Conservation (phyloP, 2,888 invertebrate genomes). For the Lissonota sp. region DNA sequence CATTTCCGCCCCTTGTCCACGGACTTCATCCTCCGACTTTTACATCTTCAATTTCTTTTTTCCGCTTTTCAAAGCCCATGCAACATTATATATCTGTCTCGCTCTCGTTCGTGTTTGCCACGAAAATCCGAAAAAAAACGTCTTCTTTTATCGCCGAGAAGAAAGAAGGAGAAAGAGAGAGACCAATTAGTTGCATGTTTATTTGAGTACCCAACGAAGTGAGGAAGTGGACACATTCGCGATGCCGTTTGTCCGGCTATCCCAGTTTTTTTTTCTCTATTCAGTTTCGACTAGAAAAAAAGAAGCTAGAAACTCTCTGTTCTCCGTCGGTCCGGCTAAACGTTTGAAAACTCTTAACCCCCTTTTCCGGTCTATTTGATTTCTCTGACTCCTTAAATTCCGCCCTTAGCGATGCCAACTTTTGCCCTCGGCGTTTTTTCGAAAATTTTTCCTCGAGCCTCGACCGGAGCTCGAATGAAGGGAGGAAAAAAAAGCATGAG, state of each 20-base stretch:
- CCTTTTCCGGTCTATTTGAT: constrained; percentile 57
- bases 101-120: constrained; percentile 77
- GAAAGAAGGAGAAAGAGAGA: constrained; percentile 51
- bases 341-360: constrained; percentile 63
- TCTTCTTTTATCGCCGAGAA: constrained; percentile 71
- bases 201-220: constrained; percentile 66
- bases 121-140: constrained; percentile 66
- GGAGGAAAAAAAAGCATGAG: too few species aligned
- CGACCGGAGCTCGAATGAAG: background rate
- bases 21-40: constrained; percentile 59
- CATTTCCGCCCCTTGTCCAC: constrained; percentile 49
- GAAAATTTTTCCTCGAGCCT: constrained; percentile 24
- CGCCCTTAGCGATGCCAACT: constrained; percentile 30
- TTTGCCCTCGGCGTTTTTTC: constrained; percentile 53
- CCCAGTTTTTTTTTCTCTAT: constrained; percentile 16
- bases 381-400: constrained; percentile 59
- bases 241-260: constrained; percentile 71
- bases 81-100: constrained; percentile 56
- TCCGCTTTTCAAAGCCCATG: constrained; percentile 55
- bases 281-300: constrained; percentile 44
- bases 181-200: constrained; percentile 83
- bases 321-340: constrained; percentile 37
- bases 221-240: constrained; percentile 67
- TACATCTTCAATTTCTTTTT: constrained; percentile 55
- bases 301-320: constrained; percentile 51